Evolutionary conservation across 2,113 vertebrate genomes (phyloP).

Genomic region (Oostethus manadensis): DNA sequence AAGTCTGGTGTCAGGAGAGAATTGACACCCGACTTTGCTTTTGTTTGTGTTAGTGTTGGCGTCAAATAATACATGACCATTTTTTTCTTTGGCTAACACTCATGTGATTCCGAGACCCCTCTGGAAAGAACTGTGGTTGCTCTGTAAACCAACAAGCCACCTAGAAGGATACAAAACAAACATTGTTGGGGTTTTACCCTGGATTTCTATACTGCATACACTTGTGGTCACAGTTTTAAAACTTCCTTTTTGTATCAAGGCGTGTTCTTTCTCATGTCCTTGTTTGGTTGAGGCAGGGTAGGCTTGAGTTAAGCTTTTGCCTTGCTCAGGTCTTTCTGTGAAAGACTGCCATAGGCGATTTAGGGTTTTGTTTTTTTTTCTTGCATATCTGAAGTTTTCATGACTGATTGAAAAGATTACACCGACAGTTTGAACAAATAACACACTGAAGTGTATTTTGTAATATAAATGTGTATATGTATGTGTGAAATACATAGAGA

Average conservation of each 20-base stretch:
- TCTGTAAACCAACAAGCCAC: conserved; percentile 15
- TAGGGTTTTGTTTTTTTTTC: conserved; percentile 66
- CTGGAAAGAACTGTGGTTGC: conserved; percentile 8
- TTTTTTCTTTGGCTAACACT: conserved; percentile 15
- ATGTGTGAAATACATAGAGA: conserved; percentile 64
- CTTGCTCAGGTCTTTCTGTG: conserved; percentile 89
- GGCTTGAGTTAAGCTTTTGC: conserved; percentile 70
- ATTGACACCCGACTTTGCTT: conserved; percentile 10
- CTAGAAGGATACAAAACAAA: conserved; percentile 13
- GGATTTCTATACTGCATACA: conserved; percentile 34
- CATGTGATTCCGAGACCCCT: conserved; percentile 3
- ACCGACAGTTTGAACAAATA: conserved; percentile 56
- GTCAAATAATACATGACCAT: conserved; percentile 17
- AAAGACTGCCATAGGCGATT: conserved; percentile 77
- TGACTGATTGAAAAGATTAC: conserved; percentile 56
- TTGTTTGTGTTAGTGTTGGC: conserved; percentile 2
- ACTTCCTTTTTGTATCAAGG: conserved; percentile 31
- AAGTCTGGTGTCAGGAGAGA: conserved; percentile 12
- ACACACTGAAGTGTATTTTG: conserved; percentile 73
- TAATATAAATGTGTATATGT: conserved; percentile 69
- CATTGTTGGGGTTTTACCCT: conserved; percentile 14
- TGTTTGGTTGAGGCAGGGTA: conserved; percentile 62
- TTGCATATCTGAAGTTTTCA: conserved; percentile 57
- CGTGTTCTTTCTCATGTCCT: conserved; percentile 36
- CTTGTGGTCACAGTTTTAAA: conserved; percentile 39